phyloP scores from a whole-genome alignment of 2,113 vertebrate genomes.

The Hyla sarda region DNA sequence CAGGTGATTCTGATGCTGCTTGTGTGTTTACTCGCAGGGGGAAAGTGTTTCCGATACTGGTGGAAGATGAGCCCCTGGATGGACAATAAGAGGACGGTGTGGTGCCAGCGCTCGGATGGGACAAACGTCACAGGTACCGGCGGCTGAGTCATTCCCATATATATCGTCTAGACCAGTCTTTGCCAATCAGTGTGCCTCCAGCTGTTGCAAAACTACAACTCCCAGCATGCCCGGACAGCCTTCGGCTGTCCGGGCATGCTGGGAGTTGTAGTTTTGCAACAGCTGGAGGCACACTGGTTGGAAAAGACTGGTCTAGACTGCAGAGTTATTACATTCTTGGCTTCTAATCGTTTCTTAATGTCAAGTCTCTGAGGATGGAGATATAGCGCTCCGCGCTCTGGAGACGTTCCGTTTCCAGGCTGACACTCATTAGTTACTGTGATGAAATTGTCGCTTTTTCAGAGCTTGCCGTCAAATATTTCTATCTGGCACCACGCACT shows the following conservation, averaged over 20 bases:
- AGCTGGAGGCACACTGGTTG: too few species aligned
- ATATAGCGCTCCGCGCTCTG: not conserved
- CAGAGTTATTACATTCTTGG: not conserved
- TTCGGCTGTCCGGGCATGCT: too few species aligned
- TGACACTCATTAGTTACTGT: not conserved
- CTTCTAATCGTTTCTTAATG: not conserved
- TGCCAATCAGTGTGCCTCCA: too few species aligned
- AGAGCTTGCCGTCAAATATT: too few species aligned
- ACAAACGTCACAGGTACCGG: slow-evolving; percentile 93
- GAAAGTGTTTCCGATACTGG: slow-evolving; percentile 88
- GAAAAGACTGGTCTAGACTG: not conserved
- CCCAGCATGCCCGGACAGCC: too few species aligned
- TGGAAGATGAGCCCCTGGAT: slow-evolving; percentile 90
- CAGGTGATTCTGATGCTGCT: not conserved
- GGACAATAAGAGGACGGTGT: slow-evolving; percentile 88
- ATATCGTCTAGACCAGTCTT: not conserved
- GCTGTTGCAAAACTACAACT: too few species aligned
- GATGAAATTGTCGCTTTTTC: too few species aligned
- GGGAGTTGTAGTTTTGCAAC: too few species aligned
- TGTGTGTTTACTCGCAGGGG: slow-evolving; percentile 74
- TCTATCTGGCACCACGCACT: not conserved
- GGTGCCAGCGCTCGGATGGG: slow-evolving; percentile 96
- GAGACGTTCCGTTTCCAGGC: not conserved
- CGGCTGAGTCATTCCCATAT: not conserved
- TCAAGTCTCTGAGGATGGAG: not conserved